Evolutionary conservation across 2,113 vertebrate genomes (phyloP).

Genomic region (Mobula hypostoma): DNA sequence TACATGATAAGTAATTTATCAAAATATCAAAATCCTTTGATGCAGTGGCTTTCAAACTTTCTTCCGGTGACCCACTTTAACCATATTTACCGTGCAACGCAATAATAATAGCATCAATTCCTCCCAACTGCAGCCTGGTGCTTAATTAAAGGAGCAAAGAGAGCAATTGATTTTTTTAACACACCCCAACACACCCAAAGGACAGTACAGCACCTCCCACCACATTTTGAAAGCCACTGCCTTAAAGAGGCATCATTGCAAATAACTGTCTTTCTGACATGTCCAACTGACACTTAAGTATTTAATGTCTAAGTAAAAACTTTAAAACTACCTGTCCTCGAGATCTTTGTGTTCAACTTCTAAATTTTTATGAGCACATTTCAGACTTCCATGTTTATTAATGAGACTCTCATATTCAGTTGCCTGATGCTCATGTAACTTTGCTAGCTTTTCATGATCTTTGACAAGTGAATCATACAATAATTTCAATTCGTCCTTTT

Average conservation of each 20-base stretch:
- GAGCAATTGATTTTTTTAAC: no score
- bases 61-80: no score
- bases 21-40: not conserved
- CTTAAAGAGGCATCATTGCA: not conserved
- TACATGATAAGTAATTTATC: not conserved
- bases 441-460: slow-evolving; percentile 88
- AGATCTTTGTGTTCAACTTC: slow-evolving; percentile 87
- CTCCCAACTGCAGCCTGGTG: no score
- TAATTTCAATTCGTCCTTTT: slow-evolving; percentile 80
- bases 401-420: slow-evolving; percentile 84
- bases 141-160: no score
- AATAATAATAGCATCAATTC: no score
- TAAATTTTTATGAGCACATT: slow-evolving; percentile 81
- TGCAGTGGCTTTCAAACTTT: no score
- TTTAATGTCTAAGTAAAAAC: not conserved
- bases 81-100: no score
- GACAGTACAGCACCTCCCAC: no score
- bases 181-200: no score
- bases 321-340: slow-evolving; percentile 74
- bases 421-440: slow-evolving; percentile 86
- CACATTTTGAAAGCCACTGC: no score
- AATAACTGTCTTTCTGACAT: not conserved
- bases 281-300: not conserved
- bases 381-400: slow-evolving; percentile 82
- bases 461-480: slow-evolving; percentile 83